Conservation (phyloP, 2,888 invertebrate genomes). For the Salpingus planirostris region DNA sequence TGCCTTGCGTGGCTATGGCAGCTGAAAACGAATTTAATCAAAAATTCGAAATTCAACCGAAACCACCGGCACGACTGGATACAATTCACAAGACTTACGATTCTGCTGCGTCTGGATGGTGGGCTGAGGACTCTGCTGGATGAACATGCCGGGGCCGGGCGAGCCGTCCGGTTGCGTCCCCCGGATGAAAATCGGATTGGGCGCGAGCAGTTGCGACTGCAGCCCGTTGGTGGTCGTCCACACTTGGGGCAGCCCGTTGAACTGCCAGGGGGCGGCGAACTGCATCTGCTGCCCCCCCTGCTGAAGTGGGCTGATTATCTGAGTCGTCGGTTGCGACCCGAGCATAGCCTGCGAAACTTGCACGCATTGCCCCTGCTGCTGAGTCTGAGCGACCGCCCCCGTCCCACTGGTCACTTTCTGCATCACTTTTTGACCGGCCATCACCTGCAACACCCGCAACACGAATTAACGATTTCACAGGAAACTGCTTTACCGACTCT, state of each 20-base stretch:
- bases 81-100: conserved; percentile 51
- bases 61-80: background rate
- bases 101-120: conserved; percentile 58
- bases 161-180: conserved; percentile 68
- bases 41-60: background rate
- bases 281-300: conserved; percentile 65
- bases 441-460: no score
- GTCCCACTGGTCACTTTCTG: conserved; percentile 45
- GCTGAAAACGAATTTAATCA: conserved; percentile 22
- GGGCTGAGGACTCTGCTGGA: conserved; percentile 68
- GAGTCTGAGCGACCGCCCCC: conserved; percentile 43
- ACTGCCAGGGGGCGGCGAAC: conserved; percentile 68
- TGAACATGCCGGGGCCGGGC: conserved; percentile 66
- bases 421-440: conserved; percentile 46
- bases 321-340: conserved; percentile 56
- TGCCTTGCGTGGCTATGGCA: conserved; percentile 40
- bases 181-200: conserved; percentile 75
- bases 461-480: background rate
- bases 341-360: conserved; percentile 64
- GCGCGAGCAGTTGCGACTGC: conserved; percentile 59
- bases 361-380: conserved; percentile 62
- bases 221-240: conserved; percentile 67
- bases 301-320: conserved; percentile 59
- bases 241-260: conserved; percentile 59
- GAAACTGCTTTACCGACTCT: background rate